Conservation (phyloP, 2,113 vertebrate genomes). For the Pedionomus torquatus region DNA sequence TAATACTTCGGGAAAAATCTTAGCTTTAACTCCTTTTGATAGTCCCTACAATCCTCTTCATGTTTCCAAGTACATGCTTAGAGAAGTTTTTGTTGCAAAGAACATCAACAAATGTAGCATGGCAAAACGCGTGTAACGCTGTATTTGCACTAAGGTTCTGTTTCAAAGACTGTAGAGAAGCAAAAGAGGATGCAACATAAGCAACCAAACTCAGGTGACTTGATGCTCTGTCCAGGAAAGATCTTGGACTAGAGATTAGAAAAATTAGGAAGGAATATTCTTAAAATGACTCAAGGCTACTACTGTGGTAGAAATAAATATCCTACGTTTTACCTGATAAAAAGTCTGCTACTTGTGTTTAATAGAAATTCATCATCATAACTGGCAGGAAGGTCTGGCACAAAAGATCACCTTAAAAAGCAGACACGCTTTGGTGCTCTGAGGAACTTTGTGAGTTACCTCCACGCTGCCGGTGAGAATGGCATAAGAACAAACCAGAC, state of each 20-base stretch:
- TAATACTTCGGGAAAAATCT: neutral
- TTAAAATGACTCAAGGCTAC: neutral
- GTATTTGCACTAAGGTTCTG: neutral
- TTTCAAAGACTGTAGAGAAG: neutral
- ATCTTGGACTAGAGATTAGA: neutral
- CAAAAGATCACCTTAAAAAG: neutral
- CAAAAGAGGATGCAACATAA: neutral
- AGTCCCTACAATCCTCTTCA: neutral
- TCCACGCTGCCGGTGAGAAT: neutral
- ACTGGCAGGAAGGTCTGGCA: neutral
- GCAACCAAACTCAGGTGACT: neutral
- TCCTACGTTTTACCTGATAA: neutral
- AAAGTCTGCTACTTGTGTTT: neutral
- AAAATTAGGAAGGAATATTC: neutral
- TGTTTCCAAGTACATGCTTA: neutral
- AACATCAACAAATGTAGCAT: neutral
- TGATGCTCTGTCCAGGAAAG: neutral
- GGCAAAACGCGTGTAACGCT: neutral
- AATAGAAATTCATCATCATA: neutral
- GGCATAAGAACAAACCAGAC: neutral
- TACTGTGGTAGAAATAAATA: neutral
- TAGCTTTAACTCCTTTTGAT: neutral
- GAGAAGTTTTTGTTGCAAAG: neutral
- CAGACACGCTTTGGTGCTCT: neutral
- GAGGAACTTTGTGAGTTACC: neutral